Evolutionary conservation across 2,888 invertebrate species (phyloP).

Genomic region (Cantharis rustica): DNA sequence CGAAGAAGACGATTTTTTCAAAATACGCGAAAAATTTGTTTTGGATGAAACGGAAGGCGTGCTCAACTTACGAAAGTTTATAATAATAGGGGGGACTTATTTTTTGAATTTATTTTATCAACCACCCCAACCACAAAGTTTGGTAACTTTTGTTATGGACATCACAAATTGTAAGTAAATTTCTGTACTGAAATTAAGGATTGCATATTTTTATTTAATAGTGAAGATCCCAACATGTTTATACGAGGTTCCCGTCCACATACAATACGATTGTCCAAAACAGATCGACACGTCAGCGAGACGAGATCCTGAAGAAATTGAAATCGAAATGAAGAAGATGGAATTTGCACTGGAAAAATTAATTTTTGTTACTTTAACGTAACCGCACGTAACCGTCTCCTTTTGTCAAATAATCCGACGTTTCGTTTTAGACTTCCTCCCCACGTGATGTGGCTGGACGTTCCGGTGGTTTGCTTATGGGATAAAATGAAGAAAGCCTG

Average conservation of each 20-base stretch:
- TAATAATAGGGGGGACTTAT: conserved; percentile 77
- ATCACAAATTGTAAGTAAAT: conserved; percentile 15
- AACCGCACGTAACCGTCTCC: conserved; percentile 41
- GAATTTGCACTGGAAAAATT: conserved; percentile 77
- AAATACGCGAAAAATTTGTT: conserved; percentile 51
- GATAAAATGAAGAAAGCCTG: conserved; percentile 43
- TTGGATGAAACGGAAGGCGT: conserved; percentile 61
- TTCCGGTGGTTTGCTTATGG: conserved; percentile 52
- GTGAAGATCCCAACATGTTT: conserved; percentile 66
- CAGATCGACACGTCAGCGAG: conserved; percentile 70
- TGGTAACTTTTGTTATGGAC: conserved; percentile 16
- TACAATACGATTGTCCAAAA: conserved; percentile 72
- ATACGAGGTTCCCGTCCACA: conserved; percentile 64
- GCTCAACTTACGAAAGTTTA: conserved; percentile 76
- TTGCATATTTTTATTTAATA: conserved; percentile 40
- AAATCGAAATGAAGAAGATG: conserved; percentile 74
- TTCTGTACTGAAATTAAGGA: neutral
- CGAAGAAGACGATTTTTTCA: conserved; percentile 29
- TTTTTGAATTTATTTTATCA: conserved; percentile 74
- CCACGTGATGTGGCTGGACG: conserved; percentile 53
- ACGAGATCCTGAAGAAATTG: conserved; percentile 78
- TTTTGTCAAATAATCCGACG: conserved; percentile 53
- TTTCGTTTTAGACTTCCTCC: conserved; percentile 45
- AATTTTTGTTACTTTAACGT: conserved; percentile 73
- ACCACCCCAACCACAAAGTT: conserved; percentile 70